These are phyloP conservation scores for Pangasius larnaudii DNA, from an alignment of 2,797 vertebrate genomes.

Conservation along the genomic window DNA sequence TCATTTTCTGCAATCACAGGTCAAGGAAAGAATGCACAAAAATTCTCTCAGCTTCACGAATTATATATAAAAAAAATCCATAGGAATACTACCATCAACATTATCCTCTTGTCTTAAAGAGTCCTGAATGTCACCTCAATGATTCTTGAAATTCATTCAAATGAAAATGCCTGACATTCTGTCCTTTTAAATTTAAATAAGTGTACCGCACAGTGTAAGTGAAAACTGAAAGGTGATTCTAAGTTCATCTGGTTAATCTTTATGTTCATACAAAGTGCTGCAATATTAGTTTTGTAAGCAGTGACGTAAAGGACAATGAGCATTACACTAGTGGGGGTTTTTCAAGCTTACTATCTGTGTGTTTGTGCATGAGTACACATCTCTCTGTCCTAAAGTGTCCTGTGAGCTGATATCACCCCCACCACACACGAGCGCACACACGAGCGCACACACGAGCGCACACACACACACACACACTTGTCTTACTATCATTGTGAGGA, in stretches of 20 bases:
- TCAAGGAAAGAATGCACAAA: not conserved
- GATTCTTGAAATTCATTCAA: not conserved
- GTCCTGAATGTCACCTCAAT: not conserved
- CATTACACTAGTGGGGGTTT: not conserved
- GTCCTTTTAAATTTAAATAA: not conserved
- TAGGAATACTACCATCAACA: not conserved
- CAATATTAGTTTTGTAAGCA: not conserved
- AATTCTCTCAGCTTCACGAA: not conserved
- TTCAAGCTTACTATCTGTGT: not conserved
- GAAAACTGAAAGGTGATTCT: not conserved
- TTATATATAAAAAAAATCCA: not conserved
- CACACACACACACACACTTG: not conserved
- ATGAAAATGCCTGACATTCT: not conserved
- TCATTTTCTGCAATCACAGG: not conserved
- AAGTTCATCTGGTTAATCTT: constrained; percentile 1
- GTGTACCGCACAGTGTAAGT: not conserved
- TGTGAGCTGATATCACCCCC: not conserved
- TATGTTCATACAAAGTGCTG: not conserved
- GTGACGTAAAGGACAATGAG: not conserved
- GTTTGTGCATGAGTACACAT: not conserved
- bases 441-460: not conserved
- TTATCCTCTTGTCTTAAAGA: not conserved
- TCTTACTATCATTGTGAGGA: not conserved
- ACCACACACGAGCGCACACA: not conserved
- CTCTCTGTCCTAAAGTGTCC: constrained; percentile 2